These are phyloP conservation scores for Gallinago solitaria DNA, from an alignment of 2,797 vertebrate species.

Conservation along the genomic window DNA sequence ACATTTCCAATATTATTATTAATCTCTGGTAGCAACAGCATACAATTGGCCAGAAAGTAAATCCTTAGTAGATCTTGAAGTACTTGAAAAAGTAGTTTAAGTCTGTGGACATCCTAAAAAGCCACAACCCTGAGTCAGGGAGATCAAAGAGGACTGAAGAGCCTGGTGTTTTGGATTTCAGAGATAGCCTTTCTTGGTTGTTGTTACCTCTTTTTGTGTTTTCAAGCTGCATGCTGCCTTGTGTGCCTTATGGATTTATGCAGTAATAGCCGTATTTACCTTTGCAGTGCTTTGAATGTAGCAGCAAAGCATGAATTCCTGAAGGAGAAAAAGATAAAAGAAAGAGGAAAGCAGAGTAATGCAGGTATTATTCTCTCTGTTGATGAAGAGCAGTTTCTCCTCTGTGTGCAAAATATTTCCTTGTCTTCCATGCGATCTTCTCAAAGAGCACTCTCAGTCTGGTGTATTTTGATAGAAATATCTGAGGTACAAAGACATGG, in stretches of 20 bases:
- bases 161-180: neutral
- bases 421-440: accelerated
- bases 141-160: neutral
- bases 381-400: neutral
- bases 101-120: neutral
- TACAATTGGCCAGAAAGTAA: conserved; percentile 11
- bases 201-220: neutral
- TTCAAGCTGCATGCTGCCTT: neutral
- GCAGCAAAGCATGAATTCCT: conserved; percentile 2
- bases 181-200: neutral
- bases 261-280: conserved; percentile 25
- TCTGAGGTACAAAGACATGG: neutral
- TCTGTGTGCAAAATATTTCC: neutral
- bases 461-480: neutral
- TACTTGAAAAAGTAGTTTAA: conserved; percentile 26
- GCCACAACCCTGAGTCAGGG: neutral
- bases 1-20: conserved; percentile 15
- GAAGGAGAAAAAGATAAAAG: neutral
- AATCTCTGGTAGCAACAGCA: neutral
- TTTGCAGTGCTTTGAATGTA: neutral
- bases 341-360: neutral
- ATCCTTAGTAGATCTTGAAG: neutral
- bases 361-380: neutral
- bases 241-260: neutral
- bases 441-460: neutral